These are phyloP conservation scores for Thamnophis elegans DNA, from an alignment of 2,797 vertebrate genomes.

Conservation along the genomic window DNA sequence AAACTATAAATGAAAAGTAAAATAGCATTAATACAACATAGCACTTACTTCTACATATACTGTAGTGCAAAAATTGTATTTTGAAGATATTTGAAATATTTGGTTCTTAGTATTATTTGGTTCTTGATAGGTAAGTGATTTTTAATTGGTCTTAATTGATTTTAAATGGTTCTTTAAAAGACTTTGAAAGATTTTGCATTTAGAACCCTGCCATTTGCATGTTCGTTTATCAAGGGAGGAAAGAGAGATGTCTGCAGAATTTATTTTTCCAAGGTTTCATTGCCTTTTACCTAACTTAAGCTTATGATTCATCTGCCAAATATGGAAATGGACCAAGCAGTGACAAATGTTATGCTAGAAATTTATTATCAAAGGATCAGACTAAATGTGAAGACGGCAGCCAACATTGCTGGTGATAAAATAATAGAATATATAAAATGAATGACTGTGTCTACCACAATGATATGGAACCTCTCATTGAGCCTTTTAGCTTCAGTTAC, in stretches of 20 bases:
- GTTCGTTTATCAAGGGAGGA: background rate
- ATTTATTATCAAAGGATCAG: background rate
- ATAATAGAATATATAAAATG: background rate
- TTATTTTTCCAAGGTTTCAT: background rate
- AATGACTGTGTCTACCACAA: background rate
- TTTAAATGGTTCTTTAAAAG: background rate
- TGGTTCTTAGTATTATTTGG: background rate
- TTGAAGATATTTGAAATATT: background rate
- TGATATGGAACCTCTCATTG: background rate
- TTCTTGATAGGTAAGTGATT: background rate
- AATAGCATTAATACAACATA: background rate
- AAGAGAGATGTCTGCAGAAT: background rate
- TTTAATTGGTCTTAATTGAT: background rate
- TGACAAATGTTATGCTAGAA: background rate
- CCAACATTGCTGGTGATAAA: background rate
- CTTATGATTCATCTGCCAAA: background rate
- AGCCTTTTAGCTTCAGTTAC: background rate
- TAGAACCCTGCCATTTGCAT: background rate
- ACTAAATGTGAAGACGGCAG: background rate
- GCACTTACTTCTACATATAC: background rate
- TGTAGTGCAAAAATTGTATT: background rate
- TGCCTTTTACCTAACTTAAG: background rate
- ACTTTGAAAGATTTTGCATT: background rate
- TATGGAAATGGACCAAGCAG: background rate
- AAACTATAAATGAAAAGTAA: conserved; percentile 10